Percentiles rank a stretch among this genome's conserved stretches.
Evolutionary conservation across 2,888 invertebrate genomes (phyloP).

Genomic region (Ctena decussata): DNA sequence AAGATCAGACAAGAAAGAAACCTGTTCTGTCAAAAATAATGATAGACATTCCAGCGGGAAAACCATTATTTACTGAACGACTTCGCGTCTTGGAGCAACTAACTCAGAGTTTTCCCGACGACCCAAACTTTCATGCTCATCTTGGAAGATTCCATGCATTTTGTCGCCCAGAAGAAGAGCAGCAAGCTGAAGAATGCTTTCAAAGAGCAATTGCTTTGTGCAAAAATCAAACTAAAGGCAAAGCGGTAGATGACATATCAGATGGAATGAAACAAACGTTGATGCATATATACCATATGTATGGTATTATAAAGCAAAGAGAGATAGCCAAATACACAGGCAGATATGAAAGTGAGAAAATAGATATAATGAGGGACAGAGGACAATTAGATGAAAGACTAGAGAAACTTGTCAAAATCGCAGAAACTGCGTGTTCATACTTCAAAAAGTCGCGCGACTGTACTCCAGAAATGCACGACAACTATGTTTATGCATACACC

Average conservation of each 20-base stretch:
- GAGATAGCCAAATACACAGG: conserved; percentile 55
- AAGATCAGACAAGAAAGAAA: conserved; percentile 40
- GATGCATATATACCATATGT: conserved; percentile 73
- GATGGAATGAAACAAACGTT: conserved; percentile 55
- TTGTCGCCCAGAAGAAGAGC: conserved; percentile 59
- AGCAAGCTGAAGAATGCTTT: conserved; percentile 52
- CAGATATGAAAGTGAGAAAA: conserved; percentile 45
- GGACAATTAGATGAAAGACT: conserved; percentile 27
- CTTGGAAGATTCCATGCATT: conserved; percentile 62
- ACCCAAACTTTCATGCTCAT: conserved; percentile 66
- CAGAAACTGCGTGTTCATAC: conserved; percentile 59
- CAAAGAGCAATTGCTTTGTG: conserved; percentile 60
- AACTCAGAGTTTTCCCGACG: conserved; percentile 54
- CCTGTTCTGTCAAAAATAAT: conserved; percentile 64
- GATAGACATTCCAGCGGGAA: conserved; percentile 58
- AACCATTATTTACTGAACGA: conserved; percentile 64
- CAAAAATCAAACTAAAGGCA: conserved; percentile 31
- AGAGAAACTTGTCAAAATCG: conserved; percentile 41
- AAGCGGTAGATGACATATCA: conserved; percentile 28
- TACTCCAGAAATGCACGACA: conserved; percentile 49
- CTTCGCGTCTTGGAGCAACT: conserved; percentile 58
- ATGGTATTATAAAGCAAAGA: conserved; percentile 64
- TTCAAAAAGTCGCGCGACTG: conserved; percentile 58
- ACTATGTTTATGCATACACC: conserved; percentile 55
- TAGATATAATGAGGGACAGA: not conserved